Conservation (phyloP, 2,113 vertebrate genomes). For the Zapornia atra region DNA sequence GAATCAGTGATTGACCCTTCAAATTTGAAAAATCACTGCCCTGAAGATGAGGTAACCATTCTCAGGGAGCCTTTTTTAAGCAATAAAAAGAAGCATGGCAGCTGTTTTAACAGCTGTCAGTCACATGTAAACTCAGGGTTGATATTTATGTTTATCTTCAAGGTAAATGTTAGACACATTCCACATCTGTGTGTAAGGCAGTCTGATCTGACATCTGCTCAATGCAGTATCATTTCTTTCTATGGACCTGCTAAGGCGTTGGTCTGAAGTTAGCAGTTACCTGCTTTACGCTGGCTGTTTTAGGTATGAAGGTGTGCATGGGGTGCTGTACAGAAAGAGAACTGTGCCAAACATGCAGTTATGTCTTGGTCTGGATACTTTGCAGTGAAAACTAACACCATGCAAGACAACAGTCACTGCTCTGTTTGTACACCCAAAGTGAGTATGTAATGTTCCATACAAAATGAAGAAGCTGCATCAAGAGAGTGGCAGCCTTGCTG, state of each 20-base stretch:
- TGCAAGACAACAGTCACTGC: rapidly evolving
- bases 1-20: neutral
- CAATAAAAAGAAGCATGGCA: neutral
- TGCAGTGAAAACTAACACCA: neutral
- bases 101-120: neutral
- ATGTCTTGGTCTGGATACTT: neutral
- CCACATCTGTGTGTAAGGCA: neutral
- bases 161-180: neutral
- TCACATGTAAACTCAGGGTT: neutral
- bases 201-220: neutral
- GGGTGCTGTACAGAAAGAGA: neutral
- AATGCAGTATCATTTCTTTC: neutral
- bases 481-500: neutral
- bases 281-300: neutral
- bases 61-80: neutral
- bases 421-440: neutral
- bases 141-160: neutral
- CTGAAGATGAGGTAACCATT: neutral
- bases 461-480: neutral
- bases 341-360: neutral
- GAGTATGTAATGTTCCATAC: rapidly evolving
- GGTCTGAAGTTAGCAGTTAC: neutral
- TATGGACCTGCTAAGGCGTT: neutral
- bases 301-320: neutral
- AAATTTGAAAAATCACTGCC: neutral